phyloP scores from a whole-genome alignment of 2,113 vertebrate species.

The Sphyrna mokarran region DNA sequence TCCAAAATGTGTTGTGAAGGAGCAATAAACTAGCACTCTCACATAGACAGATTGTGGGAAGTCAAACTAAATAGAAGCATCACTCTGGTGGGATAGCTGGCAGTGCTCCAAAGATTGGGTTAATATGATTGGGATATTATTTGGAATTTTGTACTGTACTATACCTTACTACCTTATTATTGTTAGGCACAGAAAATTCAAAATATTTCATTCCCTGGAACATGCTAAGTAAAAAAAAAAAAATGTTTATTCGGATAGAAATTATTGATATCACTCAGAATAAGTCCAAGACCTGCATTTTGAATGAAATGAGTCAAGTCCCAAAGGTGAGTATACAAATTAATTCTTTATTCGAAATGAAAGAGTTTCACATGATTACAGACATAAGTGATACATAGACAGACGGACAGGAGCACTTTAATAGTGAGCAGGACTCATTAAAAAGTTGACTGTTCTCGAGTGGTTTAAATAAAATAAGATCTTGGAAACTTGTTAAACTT shows the following conservation, averaged over 20 bases:
- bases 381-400: neutral
- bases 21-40: neutral
- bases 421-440: slow-evolving; percentile 1
- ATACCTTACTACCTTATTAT: neutral
- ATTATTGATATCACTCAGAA: neutral
- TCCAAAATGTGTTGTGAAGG: neutral
- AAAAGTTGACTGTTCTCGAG: neutral
- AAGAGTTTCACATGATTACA: neutral
- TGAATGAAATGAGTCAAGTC: slow-evolving; percentile 17
- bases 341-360: slow-evolving; percentile 20
- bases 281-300: slow-evolving; percentile 2
- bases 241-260: neutral
- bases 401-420: slow-evolving; percentile 15
- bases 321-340: neutral
- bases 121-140: neutral
- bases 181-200: neutral
- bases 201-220: neutral
- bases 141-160: neutral
- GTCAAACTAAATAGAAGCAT: neutral
- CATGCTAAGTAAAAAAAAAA: neutral
- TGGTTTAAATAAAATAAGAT: neutral
- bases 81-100: neutral
- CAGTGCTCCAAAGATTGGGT: neutral
- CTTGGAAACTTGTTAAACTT: neutral
- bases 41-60: neutral